phyloP scores from a whole-genome alignment of 2,113 vertebrate genomes.

The Grammomys dolichurus region DNA sequence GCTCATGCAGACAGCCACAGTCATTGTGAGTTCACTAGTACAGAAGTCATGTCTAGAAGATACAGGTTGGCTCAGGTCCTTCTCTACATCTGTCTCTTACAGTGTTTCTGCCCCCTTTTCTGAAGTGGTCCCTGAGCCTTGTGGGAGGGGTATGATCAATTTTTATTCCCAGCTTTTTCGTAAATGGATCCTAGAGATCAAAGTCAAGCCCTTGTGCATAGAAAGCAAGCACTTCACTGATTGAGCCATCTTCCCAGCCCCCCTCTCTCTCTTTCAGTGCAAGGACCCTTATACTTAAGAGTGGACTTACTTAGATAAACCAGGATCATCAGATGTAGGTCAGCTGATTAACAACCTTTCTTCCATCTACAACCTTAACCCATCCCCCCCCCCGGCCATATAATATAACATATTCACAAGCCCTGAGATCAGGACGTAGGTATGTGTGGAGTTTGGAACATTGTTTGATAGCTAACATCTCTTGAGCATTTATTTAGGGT shows the following conservation, averaged over 20 bases:
- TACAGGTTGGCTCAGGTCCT: background rate
- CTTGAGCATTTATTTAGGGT: background rate
- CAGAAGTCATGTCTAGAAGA: background rate
- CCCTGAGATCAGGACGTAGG: background rate
- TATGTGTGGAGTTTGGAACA: background rate
- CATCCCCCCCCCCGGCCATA: fast-evolving
- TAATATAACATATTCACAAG: background rate
- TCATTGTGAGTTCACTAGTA: background rate
- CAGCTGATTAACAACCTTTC: background rate
- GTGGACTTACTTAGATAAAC: background rate
- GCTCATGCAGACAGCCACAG: no score
- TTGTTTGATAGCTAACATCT: background rate
- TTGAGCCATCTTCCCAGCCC: background rate
- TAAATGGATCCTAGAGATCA: background rate
- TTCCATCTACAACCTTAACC: background rate
- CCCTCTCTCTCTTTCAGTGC: background rate
- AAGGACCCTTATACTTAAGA: background rate
- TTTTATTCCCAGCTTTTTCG: background rate
- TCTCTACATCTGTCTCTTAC: background rate
- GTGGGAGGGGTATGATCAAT: background rate
- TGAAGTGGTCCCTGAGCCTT: background rate
- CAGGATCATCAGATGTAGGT: background rate
- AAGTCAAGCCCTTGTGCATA: background rate
- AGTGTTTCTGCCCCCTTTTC: background rate
- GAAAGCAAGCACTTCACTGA: background rate